Evolutionary conservation across 2,888 invertebrate species (phyloP), one percentile per base, ranked within the genome.

Genomic region (Pardosa pseudoannulata): DNA sequence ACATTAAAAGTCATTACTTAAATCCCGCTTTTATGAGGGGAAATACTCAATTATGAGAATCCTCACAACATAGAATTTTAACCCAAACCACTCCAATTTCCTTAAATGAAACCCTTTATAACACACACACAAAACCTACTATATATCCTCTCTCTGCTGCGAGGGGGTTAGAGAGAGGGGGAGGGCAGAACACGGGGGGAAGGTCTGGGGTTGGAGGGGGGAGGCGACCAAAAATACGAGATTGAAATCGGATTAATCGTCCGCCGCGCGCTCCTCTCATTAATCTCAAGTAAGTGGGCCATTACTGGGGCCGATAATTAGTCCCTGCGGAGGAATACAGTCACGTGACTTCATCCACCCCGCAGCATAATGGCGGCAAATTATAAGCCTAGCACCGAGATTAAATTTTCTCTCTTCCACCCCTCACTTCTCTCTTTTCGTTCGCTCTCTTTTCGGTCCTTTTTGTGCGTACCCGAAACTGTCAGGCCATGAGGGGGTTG

Each of bases 301-400:
- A 78, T 87, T 87, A 87, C 79, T 75, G 80, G 80, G 64, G 68
- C 56, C 71, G 76, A 67, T 87, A 87, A 87, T 87, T 87, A 87
- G 87, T 80, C 87, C 87, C 87, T 67, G 87, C 79, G 87, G 87
- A 87, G 80, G 87, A 87, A 87, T 87, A 86, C 78, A 85, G 83
- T 85, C 83, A 85, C 83, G 83, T 85, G 83, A 85, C 83, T 85
- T 85, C 81, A 78, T 70, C 72, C 83, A 72, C 56, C 83, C 83
- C 73, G 41, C 72, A 70, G 83, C 83, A 85, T 85, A 85, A 85
- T 85, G 83, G 83, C 78, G 73, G 83, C 76, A 85, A 85, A 85
- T 85, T 85, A 85, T 85, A 85, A 85, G 83, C 83, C 83, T 78
- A 41, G 78, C 78, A 72, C 83, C 72, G 78, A 78, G 78, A 78